phyloP scores from a whole-genome alignment of 2,888 invertebrate species.

The Parnassius orleans region DNA sequence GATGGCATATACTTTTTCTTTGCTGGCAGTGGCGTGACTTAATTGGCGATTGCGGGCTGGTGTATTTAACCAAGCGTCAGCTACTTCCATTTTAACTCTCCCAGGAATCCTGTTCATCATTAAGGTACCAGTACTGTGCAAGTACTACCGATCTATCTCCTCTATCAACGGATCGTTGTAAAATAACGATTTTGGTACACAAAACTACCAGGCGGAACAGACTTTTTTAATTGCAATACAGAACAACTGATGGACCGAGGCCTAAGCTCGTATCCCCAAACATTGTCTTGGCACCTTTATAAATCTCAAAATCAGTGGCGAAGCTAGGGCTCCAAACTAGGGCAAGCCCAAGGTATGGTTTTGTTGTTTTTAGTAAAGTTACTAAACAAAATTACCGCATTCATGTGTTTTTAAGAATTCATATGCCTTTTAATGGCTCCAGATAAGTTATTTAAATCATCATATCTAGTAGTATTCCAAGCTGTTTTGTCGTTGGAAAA shows the following conservation, averaged over 20 bases:
- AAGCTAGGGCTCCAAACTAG: too few species aligned
- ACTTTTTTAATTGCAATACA: constrained; percentile 32
- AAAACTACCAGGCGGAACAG: constrained; percentile 30
- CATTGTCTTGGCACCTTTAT: constrained; percentile 28
- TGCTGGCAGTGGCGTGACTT: not conserved
- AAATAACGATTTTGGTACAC: too few species aligned
- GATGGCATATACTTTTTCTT: constrained; percentile 2
- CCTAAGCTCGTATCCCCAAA: constrained; percentile 31
- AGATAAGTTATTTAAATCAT: too few species aligned
- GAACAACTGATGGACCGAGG: constrained; percentile 34
- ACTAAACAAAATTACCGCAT: too few species aligned
- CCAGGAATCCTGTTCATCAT: constrained; percentile 35
- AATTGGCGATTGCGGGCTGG: not conserved
- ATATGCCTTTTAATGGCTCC: too few species aligned
- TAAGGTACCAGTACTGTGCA: constrained; percentile 33
- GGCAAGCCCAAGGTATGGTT: too few species aligned
- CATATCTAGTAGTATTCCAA: too few species aligned
- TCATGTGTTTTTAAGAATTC: too few species aligned
- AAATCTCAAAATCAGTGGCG: constrained; percentile 36
- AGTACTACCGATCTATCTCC: constrained; percentile 30
- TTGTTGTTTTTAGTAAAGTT: too few species aligned
- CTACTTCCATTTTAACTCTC: constrained; percentile 16
- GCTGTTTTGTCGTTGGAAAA: too few species aligned
- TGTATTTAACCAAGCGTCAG: constrained; percentile 6
- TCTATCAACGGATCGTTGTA: constrained; percentile 25